Base-by-base conservation (phyloP, 2,888 invertebrate species). In the Tortricodes alternella region DNA sequence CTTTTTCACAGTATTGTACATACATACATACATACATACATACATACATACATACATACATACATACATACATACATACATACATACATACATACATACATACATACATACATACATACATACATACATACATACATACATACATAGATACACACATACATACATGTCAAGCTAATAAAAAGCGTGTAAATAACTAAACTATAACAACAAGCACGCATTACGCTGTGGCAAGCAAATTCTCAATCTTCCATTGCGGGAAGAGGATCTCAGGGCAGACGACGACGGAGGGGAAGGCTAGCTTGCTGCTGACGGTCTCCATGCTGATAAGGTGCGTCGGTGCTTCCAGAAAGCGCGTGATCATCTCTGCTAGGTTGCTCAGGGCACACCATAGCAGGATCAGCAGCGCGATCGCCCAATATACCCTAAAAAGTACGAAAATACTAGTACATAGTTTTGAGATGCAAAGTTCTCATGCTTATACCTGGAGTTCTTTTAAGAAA, bases 181-280 rank as follows among this genome's bases (percentile, higher is more conserved):
- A 16, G 15, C 2, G 3, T 0, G 1, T 37, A 15, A 41, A 11
- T 3, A n/a, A 9, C 4, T 21, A 19, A 38, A 13, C 6, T 11
- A 13, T n/a, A 9, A 9, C 11, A 5, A 29, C 9, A 29, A 8
- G n/a, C 7, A 29, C n/a, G 5, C 23, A 34, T 38, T 55, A 50
- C 48, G 41, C 41, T 27, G 13, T 41, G 16, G 61, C 39, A 1
- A 85, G 27, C 44, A 86, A 80, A 0, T 58, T 50, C 1, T 80
- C 66, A 35, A 80, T 70, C 52, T 76, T 82, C 6, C 73, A 44
- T 0, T 66, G 58, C 0, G 68, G 68, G 35, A 67, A 85, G 0
- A 62, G 35, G 1, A 85, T 24, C 41, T 83, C 83, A 0, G 87
- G 87, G 39, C 80, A 87, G 6, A 87, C 44, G 0, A 74, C 24